A percentile compares a stretch with the other conserved stretches of the same genome.
Conservation (phyloP, 2,113 vertebrate species). For the Lipophrys pholis region DNA sequence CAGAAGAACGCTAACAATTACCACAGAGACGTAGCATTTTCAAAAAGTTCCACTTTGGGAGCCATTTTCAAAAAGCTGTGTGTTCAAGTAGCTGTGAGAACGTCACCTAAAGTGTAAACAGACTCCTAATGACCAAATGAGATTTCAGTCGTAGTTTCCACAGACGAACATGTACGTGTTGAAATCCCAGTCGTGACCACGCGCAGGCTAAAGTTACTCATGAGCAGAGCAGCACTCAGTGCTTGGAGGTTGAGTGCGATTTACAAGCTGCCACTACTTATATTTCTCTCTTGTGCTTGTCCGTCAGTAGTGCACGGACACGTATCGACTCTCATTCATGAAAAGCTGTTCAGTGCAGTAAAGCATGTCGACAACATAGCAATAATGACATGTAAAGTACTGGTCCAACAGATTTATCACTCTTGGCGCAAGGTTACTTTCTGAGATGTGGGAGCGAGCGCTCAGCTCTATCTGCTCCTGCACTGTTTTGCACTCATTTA, state of each 20-base stretch:
- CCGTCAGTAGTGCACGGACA: not conserved
- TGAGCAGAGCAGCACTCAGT: not conserved
- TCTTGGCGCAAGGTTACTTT: not conserved
- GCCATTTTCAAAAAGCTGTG: too few relatives aligned
- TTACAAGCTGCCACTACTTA: not conserved
- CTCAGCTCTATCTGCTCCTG: not conserved
- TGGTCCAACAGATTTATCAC: not conserved
- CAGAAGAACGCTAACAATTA: too few relatives aligned
- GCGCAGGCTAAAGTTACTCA: not conserved
- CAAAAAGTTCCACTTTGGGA: too few relatives aligned
- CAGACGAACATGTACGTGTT: not conserved
- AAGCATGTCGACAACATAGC: not conserved
- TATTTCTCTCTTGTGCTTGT: not conserved
- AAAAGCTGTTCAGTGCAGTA: not conserved
- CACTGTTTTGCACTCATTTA: not conserved
- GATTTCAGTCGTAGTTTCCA: too few relatives aligned
- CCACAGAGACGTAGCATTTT: too few relatives aligned
- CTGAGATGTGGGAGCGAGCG: not conserved
- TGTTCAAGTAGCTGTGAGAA: too few relatives aligned
- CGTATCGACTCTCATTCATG: not conserved
- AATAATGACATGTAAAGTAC: not conserved
- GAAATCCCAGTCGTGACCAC: not conserved
- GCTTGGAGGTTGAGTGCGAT: not conserved
- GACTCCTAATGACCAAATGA: too few relatives aligned
- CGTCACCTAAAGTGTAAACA: too few relatives aligned